phyloP scores from a whole-genome alignment of 2,888 invertebrate genomes.

The Endotricha flammealis region DNA sequence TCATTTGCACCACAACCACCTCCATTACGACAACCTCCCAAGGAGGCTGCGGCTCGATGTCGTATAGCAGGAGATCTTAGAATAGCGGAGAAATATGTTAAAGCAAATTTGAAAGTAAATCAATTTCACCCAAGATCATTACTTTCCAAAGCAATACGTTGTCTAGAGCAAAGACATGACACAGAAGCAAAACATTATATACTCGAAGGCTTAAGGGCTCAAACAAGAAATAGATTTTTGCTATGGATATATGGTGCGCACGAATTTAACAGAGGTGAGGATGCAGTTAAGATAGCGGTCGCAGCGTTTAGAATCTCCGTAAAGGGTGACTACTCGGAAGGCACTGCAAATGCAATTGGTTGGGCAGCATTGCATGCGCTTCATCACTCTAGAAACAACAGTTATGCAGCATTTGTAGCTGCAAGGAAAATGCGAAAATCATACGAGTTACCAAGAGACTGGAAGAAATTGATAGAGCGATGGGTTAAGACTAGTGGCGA shows the following conservation, averaged over 20 bases:
- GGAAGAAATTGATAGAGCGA: slow-evolving; percentile 46
- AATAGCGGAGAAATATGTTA: slow-evolving; percentile 41
- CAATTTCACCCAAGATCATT: slow-evolving; percentile 44
- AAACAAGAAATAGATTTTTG: slow-evolving; percentile 52
- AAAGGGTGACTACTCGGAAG: slow-evolving; percentile 57
- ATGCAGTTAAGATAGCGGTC: slow-evolving; percentile 32
- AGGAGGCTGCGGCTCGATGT: slow-evolving; percentile 44
- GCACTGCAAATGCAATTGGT: slow-evolving; percentile 56
- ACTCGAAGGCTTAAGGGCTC: slow-evolving; percentile 39
- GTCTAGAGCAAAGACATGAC: slow-evolving; percentile 47
- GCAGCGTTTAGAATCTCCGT: slow-evolving; percentile 60
- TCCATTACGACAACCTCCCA: slow-evolving; percentile 29
- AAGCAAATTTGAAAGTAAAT: slow-evolving; percentile 35
- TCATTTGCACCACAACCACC: slow-evolving; percentile 64
- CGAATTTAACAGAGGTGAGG: slow-evolving; percentile 45
- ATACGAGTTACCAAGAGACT: slow-evolving; percentile 48
- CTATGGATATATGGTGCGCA: slow-evolving; percentile 57
- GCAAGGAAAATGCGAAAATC: slow-evolving; percentile 61
- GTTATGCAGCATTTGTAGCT: slow-evolving; percentile 50
- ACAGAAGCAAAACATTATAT: slow-evolving; percentile 44
- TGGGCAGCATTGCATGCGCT: slow-evolving; percentile 64
- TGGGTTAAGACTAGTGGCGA: slow-evolving; percentile 60
- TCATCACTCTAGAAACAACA: slow-evolving; percentile 42
- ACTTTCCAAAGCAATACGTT: slow-evolving; percentile 47
- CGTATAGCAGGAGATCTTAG: slow-evolving; percentile 48